phyloP scores from a whole-genome alignment of 2,888 invertebrate species.

The Malthinus seriepunctatus region DNA sequence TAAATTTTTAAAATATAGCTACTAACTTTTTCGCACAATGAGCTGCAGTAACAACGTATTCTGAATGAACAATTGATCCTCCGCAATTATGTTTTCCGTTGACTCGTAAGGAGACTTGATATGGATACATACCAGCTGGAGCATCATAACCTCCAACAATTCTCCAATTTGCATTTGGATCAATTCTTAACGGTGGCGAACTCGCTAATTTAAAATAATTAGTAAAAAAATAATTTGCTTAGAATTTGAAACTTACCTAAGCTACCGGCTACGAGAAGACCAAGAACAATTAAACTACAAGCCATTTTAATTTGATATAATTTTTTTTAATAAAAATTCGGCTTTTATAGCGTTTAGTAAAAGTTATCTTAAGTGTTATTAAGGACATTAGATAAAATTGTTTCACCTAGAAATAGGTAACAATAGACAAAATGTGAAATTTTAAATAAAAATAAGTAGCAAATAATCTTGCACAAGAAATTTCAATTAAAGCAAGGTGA shows the following conservation, averaged over 20 bases:
- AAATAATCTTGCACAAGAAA: too few species aligned
- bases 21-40: constrained; percentile 33
- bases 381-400: too few species aligned
- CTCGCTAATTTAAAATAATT: not conserved
- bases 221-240: too few species aligned
- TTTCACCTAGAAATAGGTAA: too few species aligned
- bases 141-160: constrained; percentile 31
- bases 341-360: not conserved
- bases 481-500: too few species aligned
- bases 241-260: not conserved
- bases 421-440: too few species aligned
- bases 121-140: constrained; percentile 35
- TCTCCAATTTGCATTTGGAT: not conserved
- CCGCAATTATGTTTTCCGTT: constrained; percentile 37
- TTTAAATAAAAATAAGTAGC: too few species aligned
- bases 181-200: not conserved
- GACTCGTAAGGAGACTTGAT: constrained; percentile 35
- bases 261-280: not conserved
- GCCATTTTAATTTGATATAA: not conserved
- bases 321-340: not conserved
- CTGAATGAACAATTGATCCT: constrained; percentile 33
- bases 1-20: not conserved
- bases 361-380: too few species aligned
- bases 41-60: constrained; percentile 41
- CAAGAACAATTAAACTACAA: not conserved